A percentile compares a stretch with the other conserved stretches of the same genome.
Evolutionary conservation across 1,140 invertebrate genomes (phyloP).

Genomic region (Helicorthomorpha holstii): DNA sequence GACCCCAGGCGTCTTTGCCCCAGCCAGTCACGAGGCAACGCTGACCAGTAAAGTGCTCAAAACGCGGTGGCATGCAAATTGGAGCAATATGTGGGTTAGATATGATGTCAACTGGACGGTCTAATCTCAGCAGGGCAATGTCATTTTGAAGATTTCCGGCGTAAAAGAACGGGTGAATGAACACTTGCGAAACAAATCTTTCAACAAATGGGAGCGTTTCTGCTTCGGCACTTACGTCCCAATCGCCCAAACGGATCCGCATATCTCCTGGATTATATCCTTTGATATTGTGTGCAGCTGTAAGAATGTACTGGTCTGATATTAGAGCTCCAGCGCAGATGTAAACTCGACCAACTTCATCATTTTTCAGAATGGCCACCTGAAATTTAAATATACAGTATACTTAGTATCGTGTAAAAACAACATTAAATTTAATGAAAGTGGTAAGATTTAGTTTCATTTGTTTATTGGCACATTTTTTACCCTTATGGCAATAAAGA

Average conservation of each 20-base stretch:
- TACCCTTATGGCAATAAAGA: too few species aligned
- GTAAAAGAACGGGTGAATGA: constrained; percentile 49
- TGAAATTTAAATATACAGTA: constrained; percentile 52
- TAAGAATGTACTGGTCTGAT: constrained; percentile 60
- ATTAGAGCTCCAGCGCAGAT: constrained; percentile 76
- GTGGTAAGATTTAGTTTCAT: not conserved
- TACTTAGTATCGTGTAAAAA: not conserved
- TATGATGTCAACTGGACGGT: constrained; percentile 43
- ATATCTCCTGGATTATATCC: constrained; percentile 42
- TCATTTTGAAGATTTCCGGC: constrained; percentile 57
- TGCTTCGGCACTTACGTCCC: constrained; percentile 87
- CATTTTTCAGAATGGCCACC: constrained; percentile 76
- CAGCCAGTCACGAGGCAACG: constrained; percentile 84
- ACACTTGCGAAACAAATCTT: constrained; percentile 52
- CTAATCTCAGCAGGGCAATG: constrained; percentile 49
- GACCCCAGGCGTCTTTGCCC: constrained; percentile 85
- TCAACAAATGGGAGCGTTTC: constrained; percentile 88
- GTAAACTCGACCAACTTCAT: constrained; percentile 71
- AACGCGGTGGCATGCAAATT: constrained; percentile 50
- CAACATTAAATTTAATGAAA: not conserved
- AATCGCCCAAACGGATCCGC: constrained; percentile 73
- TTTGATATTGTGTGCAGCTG: constrained; percentile 80
- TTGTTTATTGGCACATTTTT: too few species aligned
- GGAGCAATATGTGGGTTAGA: constrained; percentile 55
- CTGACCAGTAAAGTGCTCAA: constrained; percentile 50